These are phyloP conservation scores for Calyptommatus sinebrachiatus DNA, from an alignment of 2,113 vertebrate genomes.

Conservation along the genomic window DNA sequence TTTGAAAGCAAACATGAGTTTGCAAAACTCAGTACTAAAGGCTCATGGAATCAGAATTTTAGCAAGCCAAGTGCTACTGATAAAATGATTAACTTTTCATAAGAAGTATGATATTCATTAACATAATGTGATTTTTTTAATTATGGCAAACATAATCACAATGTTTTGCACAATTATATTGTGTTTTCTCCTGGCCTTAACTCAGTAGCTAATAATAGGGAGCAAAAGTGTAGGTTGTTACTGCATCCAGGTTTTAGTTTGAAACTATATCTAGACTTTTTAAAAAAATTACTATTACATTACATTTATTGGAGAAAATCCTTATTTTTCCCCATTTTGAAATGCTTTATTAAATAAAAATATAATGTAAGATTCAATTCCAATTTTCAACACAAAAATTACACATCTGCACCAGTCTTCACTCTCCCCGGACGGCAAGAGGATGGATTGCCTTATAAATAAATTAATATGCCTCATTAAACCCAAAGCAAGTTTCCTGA, in stretches of 20 bases:
- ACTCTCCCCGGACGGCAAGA: too few species aligned
- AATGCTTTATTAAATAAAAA: too few species aligned
- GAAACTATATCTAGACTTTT: not conserved
- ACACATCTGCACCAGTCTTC: too few species aligned
- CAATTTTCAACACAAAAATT: too few species aligned
- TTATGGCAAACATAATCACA: not conserved
- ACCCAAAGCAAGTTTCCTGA: not conserved
- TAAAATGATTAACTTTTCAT: not conserved
- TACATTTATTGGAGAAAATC: not conserved
- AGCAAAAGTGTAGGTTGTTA: not conserved
- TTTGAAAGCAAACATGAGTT: not conserved
- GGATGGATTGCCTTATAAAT: too few species aligned
- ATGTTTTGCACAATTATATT: not conserved
- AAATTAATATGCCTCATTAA: not conserved
- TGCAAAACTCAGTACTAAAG: not conserved
- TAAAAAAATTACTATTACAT: not conserved
- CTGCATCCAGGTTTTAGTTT: not conserved
- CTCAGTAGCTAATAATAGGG: not conserved
- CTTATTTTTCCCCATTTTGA: too few species aligned
- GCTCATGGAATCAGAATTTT: too few species aligned
- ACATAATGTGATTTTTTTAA: not conserved
- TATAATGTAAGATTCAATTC: not conserved
- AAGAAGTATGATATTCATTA: not conserved
- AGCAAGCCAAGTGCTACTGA: too few species aligned
- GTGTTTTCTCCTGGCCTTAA: not conserved